phyloP scores from a whole-genome alignment of 1,140 invertebrate genomes.

The Drosophila jambulina region DNA sequence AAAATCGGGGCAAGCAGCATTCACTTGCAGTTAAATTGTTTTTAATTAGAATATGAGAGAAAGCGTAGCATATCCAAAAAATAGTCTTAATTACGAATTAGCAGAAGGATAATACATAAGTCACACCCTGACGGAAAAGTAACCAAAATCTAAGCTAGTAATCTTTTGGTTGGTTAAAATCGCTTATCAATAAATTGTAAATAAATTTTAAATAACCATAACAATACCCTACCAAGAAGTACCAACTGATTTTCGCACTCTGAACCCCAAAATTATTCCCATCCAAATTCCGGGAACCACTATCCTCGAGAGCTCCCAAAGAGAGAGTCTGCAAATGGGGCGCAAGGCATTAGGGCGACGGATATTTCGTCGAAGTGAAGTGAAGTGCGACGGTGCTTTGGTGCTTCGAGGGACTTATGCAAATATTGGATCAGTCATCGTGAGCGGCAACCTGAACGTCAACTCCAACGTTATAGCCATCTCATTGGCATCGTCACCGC shows the following conservation, averaged over 20 bases:
- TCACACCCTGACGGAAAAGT: background rate
- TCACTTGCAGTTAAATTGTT: constrained; percentile 2
- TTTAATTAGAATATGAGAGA: background rate
- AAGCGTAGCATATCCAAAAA: background rate
- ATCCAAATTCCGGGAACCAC: background rate
- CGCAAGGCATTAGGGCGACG: constrained; percentile 47
- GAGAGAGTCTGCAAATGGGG: constrained; percentile 32
- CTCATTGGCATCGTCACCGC: constrained; percentile 70
- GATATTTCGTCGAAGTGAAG: constrained; percentile 53
- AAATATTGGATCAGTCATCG: constrained; percentile 73
- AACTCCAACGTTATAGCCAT: constrained; percentile 38
- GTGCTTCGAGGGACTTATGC: constrained; percentile 74
- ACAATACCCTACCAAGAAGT: background rate
- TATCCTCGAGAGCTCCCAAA: background rate
- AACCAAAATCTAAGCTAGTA: background rate
- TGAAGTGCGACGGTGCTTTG: constrained; percentile 54
- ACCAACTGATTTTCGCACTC: background rate
- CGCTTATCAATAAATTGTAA: too few species aligned
- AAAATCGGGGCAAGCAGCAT: background rate
- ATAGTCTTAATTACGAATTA: background rate
- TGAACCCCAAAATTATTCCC: constrained; percentile 1
- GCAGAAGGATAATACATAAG: background rate
- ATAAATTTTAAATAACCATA: background rate
- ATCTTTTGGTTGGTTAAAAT: background rate
- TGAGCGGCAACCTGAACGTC: constrained; percentile 31